These are phyloP conservation scores for Alentia gelatinosa DNA, from an alignment of 2,888 invertebrate species.

Conservation along the genomic window DNA sequence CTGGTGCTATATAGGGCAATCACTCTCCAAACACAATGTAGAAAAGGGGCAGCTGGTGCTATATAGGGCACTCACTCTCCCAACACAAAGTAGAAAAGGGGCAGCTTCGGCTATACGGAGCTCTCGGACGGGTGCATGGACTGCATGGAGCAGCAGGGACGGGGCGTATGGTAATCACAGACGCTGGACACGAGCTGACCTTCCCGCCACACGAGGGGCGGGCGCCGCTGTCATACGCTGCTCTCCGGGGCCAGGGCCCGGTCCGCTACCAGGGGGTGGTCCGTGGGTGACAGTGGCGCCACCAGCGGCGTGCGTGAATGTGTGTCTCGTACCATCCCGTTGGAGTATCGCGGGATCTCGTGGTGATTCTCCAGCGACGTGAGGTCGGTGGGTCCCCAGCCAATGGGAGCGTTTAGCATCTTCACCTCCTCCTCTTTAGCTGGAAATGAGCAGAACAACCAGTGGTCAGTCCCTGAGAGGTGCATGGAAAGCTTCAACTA, in stretches of 20 bases:
- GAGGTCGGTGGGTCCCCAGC: conserved; percentile 30
- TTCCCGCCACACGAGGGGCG: conserved; percentile 33
- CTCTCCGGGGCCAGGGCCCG: conserved; percentile 22
- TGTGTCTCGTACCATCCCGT: conserved; percentile 32
- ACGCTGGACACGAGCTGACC: neutral
- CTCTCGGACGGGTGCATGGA: conserved; percentile 43
- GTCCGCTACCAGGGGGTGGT: neutral
- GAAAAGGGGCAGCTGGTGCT: too few species aligned
- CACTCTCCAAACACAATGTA: too few species aligned
- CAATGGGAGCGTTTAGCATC: conserved; percentile 45
- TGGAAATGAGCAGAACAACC: neutral
- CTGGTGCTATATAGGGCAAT: too few species aligned
- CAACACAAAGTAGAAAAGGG: neutral
- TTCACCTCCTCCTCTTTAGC: conserved; percentile 35
- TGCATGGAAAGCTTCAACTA: too few species aligned
- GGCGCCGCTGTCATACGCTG: conserved; percentile 45
- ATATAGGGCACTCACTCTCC: neutral
- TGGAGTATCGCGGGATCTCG: conserved; percentile 30
- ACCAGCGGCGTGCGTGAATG: conserved; percentile 44
- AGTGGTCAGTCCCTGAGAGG: too few species aligned
- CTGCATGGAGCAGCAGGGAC: conserved; percentile 21
- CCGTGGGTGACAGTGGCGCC: neutral
- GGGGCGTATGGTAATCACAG: conserved; percentile 8
- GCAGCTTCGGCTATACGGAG: neutral
- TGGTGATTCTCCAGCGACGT: neutral